Evolutionary conservation across 2,888 invertebrate species (phyloP).

Genomic region (Lingula anatina): DNA sequence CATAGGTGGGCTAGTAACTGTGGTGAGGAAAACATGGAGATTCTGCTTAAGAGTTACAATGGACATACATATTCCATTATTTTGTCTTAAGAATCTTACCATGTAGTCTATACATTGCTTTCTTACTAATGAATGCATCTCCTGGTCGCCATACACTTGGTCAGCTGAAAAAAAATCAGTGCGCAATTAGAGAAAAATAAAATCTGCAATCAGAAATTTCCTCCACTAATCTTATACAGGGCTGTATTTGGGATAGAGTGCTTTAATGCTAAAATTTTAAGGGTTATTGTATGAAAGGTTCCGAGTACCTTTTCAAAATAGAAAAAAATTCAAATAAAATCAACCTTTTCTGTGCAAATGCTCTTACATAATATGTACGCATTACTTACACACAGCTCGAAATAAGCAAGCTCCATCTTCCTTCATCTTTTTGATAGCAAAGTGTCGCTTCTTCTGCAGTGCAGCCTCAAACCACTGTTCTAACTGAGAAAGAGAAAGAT

Average conservation of each 20-base stretch:
- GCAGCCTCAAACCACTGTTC: constrained; percentile 68
- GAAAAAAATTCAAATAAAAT: no score
- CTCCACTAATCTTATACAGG: no score
- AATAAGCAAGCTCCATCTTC: constrained; percentile 88
- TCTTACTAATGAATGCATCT: constrained; percentile 76
- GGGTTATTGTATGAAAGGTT: no score
- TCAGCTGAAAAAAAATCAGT: constrained; percentile 59
- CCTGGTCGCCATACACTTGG: constrained; percentile 86
- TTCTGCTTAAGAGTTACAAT: no score
- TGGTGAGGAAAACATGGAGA: no score
- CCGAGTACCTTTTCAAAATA: no score
- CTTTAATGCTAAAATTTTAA: no score
- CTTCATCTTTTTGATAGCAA: constrained; percentile 73
- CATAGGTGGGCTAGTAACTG: no score
- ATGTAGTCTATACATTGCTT: constrained; percentile 87
- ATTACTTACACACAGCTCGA: constrained; percentile 57
- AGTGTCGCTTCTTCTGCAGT: constrained; percentile 67
- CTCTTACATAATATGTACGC: background rate
- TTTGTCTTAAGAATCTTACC: no score
- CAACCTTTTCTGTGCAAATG: no score
- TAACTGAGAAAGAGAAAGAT: constrained; percentile 53
- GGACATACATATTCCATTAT: no score
- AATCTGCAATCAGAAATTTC: background rate
- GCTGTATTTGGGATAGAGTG: no score
- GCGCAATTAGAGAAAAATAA: background rate